Evolutionary conservation across 2,113 vertebrate genomes (phyloP).

Genomic region (Marcusenius ussheri): DNA sequence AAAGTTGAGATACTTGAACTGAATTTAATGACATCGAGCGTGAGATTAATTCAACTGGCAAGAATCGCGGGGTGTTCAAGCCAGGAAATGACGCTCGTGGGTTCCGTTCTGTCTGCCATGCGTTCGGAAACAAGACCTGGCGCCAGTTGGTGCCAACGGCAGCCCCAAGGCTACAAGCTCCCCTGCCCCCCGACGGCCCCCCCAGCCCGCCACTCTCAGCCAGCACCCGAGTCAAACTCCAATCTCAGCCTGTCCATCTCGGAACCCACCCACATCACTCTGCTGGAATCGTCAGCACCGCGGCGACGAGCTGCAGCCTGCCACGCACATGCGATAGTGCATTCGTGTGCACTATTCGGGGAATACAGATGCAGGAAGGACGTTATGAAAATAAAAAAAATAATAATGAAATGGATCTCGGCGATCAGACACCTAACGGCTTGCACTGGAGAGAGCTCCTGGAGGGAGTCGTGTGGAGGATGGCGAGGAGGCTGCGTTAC

Average conservation of each 20-base stretch:
- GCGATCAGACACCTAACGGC: neutral
- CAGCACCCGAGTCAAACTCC: neutral
- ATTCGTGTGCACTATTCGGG: neutral
- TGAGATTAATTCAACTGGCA: conserved; percentile 7
- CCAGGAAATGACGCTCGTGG: neutral
- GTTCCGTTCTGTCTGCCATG: neutral
- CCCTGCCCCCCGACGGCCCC: neutral
- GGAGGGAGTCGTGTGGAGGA: conserved; percentile 20
- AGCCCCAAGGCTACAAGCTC: neutral
- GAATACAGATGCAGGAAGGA: conserved; percentile 18
- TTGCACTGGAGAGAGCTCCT: neutral
- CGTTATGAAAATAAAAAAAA: neutral
- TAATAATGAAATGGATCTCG: neutral
- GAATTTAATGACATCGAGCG: conserved; percentile 16
- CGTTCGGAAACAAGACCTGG: neutral
- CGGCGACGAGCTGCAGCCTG: neutral
- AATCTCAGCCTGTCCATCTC: neutral
- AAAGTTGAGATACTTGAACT: neutral
- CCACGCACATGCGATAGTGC: neutral
- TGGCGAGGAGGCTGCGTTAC: conserved; percentile 23
- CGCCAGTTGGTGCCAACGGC: neutral
- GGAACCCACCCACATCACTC: neutral
- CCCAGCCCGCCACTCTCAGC: neutral
- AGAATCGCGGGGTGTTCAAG: neutral
- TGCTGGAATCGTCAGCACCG: neutral